Base-by-base conservation (phyloP, 2,888 invertebrate species). In the Allacma fusca region DNA sequence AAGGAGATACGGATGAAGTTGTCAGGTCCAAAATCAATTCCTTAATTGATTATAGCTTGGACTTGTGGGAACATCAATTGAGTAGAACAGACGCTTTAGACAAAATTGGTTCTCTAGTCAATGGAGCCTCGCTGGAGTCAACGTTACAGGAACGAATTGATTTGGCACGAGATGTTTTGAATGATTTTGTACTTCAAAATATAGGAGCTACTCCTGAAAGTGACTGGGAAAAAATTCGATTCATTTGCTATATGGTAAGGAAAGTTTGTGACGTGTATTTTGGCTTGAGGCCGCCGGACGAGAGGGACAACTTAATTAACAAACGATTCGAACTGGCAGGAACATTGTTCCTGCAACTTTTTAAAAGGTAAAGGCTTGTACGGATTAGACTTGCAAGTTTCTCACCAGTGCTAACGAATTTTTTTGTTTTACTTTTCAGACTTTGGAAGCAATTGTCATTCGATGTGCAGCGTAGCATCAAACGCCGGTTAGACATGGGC, bases 221-320 rank as follows among this genome's bases (percentile, higher is more conserved):
- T 85, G 90, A 90, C 84, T 89, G 90, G 1, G 89, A 89, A 84
- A 90, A 90, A 84, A 90, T 90, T 1, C 89, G 89, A 81, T 89
- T 88, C 82, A 83, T 89, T 28, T 88, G 89, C 9, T 90, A 91
- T 85, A 90, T 91, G 90, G 90, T 90, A 12, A 89, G 90, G 84
- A 86, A 90, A 64, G 85, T 91, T 68, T 85, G 90, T 75, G 81
- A 89, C 78, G 89, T 90, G 34, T 88, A 89, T 21, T 85, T 90
- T 16, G 87, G 87, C 24, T 84, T 90, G 43, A 85, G 89, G 50
- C 89, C 89, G 83, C 86, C 89, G 57, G 90, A 90, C 83, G 90
- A 91, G 85, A 87, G 90, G 81, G 90, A 90, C 89, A 90, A 90
- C 86, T 89, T 90, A 84, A 90, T 90, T 50, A 90, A 91, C 86